Conservation (phyloP, 2,888 invertebrate genomes). For the Nycteola revayana region DNA sequence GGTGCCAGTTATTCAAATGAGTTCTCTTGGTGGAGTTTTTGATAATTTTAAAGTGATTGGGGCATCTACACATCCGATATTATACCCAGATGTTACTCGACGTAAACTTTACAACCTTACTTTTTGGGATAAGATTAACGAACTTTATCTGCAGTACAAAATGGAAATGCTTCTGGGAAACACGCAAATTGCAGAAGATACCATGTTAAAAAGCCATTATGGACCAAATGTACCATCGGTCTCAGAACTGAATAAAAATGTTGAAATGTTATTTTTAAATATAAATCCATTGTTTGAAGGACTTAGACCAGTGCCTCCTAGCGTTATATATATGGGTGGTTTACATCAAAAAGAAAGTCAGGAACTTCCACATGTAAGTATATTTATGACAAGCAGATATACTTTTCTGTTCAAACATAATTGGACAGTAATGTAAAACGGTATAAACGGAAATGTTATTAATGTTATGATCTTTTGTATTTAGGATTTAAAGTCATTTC, state of each 20-base stretch:
- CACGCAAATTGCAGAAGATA: conserved; percentile 8
- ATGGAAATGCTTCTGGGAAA: not conserved
- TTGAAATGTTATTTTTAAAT: conserved; percentile 41
- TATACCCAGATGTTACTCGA: conserved; percentile 32
- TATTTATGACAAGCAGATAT: too few species aligned
- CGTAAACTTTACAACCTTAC: conserved; percentile 34
- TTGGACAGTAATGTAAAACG: too few species aligned
- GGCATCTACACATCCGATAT: conserved; percentile 37
- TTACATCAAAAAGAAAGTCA: conserved; percentile 31
- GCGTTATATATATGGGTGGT: conserved; percentile 40
- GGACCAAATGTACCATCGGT: conserved; percentile 28
- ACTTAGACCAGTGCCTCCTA: conserved; percentile 39
- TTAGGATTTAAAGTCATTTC: conserved; percentile 46
- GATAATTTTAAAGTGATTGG: conserved; percentile 34
- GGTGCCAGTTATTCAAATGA: conserved; percentile 42
- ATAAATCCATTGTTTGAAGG: conserved; percentile 38
- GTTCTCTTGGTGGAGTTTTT: conserved; percentile 35
- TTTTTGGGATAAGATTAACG: conserved; percentile 37
- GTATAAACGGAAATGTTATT: too few species aligned
- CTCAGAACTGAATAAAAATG: conserved; percentile 32
- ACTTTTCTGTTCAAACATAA: too few species aligned
- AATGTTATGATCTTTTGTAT: conserved; percentile 11
- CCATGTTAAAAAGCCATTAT: conserved; percentile 24
- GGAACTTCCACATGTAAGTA: conserved; percentile 35
- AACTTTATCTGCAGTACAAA: conserved; percentile 25